These are phyloP conservation scores for Procapra przewalskii DNA, from an alignment of 2,113 vertebrate species.

Conservation along the genomic window DNA sequence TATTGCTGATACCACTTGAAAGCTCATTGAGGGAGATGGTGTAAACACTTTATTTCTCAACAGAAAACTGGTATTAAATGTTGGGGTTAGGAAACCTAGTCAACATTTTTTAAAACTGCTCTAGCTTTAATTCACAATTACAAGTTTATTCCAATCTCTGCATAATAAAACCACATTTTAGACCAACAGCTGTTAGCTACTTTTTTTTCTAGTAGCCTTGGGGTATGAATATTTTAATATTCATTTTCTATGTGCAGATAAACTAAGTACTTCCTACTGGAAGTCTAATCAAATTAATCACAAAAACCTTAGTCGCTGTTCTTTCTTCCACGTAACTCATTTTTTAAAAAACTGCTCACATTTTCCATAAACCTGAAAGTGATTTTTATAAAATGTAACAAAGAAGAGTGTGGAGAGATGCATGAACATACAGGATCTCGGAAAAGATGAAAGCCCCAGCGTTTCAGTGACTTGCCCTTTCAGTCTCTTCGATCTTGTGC, in stretches of 20 bases:
- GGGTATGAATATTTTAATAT: constrained; percentile 86
- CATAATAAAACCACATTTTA: constrained; percentile 84
- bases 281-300: constrained; percentile 86
- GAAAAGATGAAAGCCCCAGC: constrained; percentile 38
- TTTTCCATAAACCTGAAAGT: constrained; percentile 57
- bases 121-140: constrained; percentile 86
- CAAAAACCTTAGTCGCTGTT: constrained; percentile 84
- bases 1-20: constrained; percentile 23
- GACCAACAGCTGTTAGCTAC: constrained; percentile 86
- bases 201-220: constrained; percentile 79
- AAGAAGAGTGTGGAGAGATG: constrained; percentile 65
- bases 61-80: constrained; percentile 70
- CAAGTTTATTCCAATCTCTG: constrained; percentile 82
- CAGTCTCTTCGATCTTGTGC: constrained; percentile 49
- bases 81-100: constrained; percentile 67
- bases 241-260: constrained; percentile 84
- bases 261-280: constrained; percentile 86
- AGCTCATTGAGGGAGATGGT: not conserved
- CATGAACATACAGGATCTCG: constrained; percentile 65
- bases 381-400: constrained; percentile 65
- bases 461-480: constrained; percentile 70
- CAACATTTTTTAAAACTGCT: constrained; percentile 70
- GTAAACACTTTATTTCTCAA: constrained; percentile 60
- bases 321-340: constrained; percentile 80
- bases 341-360: constrained; percentile 65